Conservation (phyloP, 1,140 invertebrate species). For the Megalonaias nervosa region DNA sequence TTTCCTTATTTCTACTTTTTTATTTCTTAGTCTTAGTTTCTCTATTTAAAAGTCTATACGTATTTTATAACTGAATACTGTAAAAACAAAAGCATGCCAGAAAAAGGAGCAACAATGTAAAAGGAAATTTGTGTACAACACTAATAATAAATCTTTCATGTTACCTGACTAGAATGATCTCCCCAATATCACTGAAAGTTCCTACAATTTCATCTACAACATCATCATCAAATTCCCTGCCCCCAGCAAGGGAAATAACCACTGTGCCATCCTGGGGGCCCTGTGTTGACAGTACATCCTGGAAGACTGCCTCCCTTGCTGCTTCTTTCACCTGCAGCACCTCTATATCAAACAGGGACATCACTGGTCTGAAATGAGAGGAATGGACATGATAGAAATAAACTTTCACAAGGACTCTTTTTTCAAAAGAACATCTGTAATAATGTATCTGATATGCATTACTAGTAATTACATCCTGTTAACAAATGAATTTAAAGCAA, state of each 20-base stretch:
- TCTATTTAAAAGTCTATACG: no score
- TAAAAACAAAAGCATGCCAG: no score
- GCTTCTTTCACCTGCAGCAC: slow-evolving; percentile 84
- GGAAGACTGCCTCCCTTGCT: slow-evolving; percentile 83
- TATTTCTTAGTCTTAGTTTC: no score
- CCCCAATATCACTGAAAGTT: slow-evolving; percentile 83
- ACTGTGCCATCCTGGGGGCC: slow-evolving; percentile 98
- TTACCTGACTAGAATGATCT: slow-evolving; percentile 83
- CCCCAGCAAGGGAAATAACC: slow-evolving; percentile 78
- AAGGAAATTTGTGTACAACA: no score
- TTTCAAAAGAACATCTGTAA: no score
- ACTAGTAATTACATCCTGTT: no score
- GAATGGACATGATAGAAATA: neutral
- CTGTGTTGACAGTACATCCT: slow-evolving; percentile 87
- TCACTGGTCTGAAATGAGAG: slow-evolving; percentile 80
- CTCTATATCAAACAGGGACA: slow-evolving; percentile 91
- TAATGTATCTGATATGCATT: no score
- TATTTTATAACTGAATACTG: neutral
- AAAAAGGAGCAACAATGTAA: no score
- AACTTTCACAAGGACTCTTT: no score
- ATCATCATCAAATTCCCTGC: slow-evolving; percentile 65
- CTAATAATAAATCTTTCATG: neutral
- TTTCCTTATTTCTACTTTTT: no score
- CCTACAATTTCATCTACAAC: slow-evolving; percentile 84
- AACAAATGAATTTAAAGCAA: no score